Base-by-base conservation (phyloP, 1,140 invertebrate genomes). In the Dendroctonus ponderosae region DNA sequence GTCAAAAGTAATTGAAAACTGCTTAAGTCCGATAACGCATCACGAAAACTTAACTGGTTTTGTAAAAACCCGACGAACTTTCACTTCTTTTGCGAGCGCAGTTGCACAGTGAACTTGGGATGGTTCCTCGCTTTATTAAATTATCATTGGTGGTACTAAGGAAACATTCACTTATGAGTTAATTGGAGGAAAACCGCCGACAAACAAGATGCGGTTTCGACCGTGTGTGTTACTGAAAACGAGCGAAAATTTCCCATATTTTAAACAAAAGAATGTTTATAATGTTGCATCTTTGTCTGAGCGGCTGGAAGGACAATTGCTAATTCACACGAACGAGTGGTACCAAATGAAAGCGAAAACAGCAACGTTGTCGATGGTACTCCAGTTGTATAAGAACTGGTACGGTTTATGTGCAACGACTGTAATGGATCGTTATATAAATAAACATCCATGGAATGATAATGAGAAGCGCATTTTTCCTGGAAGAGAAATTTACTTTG, bases 41-140 rank as follows among this genome's bases (percentile, higher is more conserved):
- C 58, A 48, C 44, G 12, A 46, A 6, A 38, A 51, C 46, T 26
- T 26, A 62, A 62, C 60, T 62, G 60, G 60, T 62, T 60, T 26
- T 52, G 49, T 62, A 62, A 62, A 62, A 52, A 62, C 49, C 60
- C 37, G 39, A 52, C 43, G 38, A 51, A 62, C 60, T 62, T 62
- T 62, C 60, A 62, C 60, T 62, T 62, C 39, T 15, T 5, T 37
- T 43, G 3, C 38, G 37, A 38, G 1, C 49, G 9, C 12, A 54
- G 12, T 54, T 39, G 40, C 43, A 54, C 26, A 54, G 40, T 37
- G 37, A 54, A 37, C 38, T 54, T 51, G 8, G 15, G 49, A 51
- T 51, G 12, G 15, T 51, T 15, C 15, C 26, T 26, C 26, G 26
- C 26, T 26, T 26, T 26, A 26, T 26, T 26, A 26, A 26, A 3